Percentiles rank a stretch among this genome's conserved stretches.
Conservation (phyloP, 2,797 vertebrate genomes). For the Centropyge bicolor region DNA sequence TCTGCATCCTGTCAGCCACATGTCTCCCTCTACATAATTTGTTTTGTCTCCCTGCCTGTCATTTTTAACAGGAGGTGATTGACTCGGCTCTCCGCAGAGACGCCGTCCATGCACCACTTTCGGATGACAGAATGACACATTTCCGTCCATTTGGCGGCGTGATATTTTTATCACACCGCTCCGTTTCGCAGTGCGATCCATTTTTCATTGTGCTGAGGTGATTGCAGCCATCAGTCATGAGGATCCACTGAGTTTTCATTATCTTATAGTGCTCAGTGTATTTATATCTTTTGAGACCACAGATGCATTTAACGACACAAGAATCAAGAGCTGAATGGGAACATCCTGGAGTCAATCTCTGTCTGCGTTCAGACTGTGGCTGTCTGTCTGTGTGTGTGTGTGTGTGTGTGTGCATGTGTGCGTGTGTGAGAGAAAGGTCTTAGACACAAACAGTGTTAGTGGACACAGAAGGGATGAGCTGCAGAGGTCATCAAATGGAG, state of each 20-base stretch:
- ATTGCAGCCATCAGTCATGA: conserved; percentile 62
- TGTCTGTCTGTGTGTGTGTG: conserved; percentile 7
- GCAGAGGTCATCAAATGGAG: conserved; percentile 56
- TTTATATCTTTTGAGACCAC: conserved; percentile 58
- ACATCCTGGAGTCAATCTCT: conserved; percentile 13
- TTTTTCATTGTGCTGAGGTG: conserved; percentile 49
- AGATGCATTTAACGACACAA: conserved; percentile 44
- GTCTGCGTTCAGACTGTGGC: background rate
- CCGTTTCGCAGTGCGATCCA: conserved; percentile 14
- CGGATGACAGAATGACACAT: conserved; percentile 67
- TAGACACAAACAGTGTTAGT: conserved; percentile 40
- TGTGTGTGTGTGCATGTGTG: conserved; percentile 7
- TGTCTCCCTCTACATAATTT: conserved; percentile 56
- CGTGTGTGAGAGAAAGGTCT: conserved; percentile 19
- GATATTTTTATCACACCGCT: conserved; percentile 60
- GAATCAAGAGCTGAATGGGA: conserved; percentile 27
- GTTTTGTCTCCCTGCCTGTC: conserved; percentile 66
- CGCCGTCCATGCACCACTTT: conserved; percentile 21
- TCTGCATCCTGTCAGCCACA: conserved; percentile 51
- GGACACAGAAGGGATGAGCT: conserved; percentile 48
- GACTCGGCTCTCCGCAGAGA: conserved; percentile 47
- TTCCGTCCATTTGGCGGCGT: conserved; percentile 40
- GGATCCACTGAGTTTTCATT: conserved; percentile 63
- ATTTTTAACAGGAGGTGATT: conserved; percentile 63
- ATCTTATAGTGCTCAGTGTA: conserved; percentile 19